These are phyloP conservation scores for Apogon hyalosoma DNA, from an alignment of 2,797 vertebrate genomes.

Conservation along the genomic window DNA sequence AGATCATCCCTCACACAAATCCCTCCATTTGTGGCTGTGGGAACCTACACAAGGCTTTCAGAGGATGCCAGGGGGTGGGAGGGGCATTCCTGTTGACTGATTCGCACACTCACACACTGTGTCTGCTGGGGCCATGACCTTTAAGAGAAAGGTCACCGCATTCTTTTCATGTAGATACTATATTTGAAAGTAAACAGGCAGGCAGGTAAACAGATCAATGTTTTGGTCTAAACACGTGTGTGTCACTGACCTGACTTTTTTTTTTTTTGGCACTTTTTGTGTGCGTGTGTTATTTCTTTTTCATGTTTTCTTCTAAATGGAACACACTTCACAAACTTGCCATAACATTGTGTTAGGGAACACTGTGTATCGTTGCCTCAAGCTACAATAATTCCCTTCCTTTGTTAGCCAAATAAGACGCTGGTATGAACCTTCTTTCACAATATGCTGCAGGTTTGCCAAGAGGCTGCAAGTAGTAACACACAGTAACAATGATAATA, in stretches of 20 bases:
- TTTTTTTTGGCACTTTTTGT: not conserved
- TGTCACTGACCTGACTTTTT: constrained; percentile 6
- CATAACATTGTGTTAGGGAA: constrained; percentile 41
- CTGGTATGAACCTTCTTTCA: constrained; percentile 44
- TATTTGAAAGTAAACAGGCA: constrained; percentile 10
- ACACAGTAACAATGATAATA: constrained; percentile 18
- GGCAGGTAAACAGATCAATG: not conserved
- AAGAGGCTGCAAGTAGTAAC: constrained; percentile 50
- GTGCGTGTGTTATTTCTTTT: not conserved
- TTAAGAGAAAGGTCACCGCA: constrained; percentile 62
- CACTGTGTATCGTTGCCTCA: constrained; percentile 52
- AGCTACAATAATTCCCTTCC: constrained; percentile 43
- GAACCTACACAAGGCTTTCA: constrained; percentile 44
- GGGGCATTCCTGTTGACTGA: constrained; percentile 69
- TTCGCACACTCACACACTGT: constrained; percentile 51
- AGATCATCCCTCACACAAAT: not conserved
- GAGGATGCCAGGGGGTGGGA: constrained; percentile 38
- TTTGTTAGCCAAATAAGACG: constrained; percentile 36
- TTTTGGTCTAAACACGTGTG: not conserved
- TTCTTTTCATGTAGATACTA: not conserved
- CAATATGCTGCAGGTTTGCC: constrained; percentile 44
- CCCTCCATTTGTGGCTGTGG: constrained; percentile 28
- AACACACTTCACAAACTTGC: constrained; percentile 17
- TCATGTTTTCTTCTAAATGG: not conserved
- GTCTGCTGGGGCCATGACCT: constrained; percentile 49